Evolutionary conservation across 2,113 vertebrate species (phyloP).

Genomic region (Corythoichthys intestinalis): DNA sequence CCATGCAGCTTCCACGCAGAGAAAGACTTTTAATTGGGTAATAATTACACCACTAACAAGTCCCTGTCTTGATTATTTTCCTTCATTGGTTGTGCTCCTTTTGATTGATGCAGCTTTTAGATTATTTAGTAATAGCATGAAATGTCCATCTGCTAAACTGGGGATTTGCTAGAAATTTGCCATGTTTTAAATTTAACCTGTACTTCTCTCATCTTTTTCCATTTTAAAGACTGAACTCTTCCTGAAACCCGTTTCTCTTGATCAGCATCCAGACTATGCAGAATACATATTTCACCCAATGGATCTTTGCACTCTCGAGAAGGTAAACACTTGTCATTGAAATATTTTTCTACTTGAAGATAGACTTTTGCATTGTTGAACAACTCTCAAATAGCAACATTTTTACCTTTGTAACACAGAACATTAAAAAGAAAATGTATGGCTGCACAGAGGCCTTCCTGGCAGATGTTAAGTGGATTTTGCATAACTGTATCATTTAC

Average conservation of each 20-base stretch:
- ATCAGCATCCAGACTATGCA: constrained; percentile 97
- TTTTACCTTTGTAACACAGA: constrained; percentile 57
- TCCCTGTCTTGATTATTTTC: constrained; percentile 61
- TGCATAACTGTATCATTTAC: constrained; percentile 99
- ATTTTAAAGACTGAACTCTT: constrained; percentile 89
- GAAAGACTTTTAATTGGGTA: constrained; percentile 78
- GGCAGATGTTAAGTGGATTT: constrained; percentile 98
- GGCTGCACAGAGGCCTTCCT: constrained; percentile 98
- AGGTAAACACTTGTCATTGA: constrained; percentile 71
- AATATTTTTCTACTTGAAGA: too few relatives aligned
- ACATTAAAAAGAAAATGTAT: constrained; percentile 99
- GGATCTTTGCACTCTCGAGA: constrained; percentile 98
- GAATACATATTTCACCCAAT: constrained; percentile 99
- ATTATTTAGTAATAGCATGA: constrained; percentile 37
- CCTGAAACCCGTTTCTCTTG: constrained; percentile 95
- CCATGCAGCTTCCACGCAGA: constrained; percentile 72
- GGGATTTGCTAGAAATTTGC: constrained; percentile 9
- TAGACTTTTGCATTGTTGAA: neutral
- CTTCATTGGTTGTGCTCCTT: constrained; percentile 51
- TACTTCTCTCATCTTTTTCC: constrained; percentile 17
- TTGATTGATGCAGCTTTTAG: constrained; percentile 51
- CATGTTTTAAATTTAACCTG: constrained; percentile 16
- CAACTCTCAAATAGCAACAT: constrained; percentile 1
- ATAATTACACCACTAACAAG: constrained; percentile 70
- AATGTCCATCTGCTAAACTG: constrained; percentile 35